These are phyloP conservation scores for Cancer borealis DNA, from an alignment of 2,888 invertebrate genomes.

Conservation along the genomic window DNA sequence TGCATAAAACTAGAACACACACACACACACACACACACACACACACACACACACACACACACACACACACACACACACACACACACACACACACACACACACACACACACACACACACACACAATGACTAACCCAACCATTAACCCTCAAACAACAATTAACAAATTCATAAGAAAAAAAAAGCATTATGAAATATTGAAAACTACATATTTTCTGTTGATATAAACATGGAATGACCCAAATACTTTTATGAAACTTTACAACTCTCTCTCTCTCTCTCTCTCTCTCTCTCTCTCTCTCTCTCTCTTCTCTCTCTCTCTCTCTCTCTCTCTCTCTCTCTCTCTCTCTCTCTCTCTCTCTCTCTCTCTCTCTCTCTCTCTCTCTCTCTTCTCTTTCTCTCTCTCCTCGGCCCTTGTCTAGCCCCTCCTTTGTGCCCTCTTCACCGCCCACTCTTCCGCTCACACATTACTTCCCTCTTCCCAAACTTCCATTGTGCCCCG, in stretches of 20 bases:
- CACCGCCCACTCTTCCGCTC: constrained; percentile 36
- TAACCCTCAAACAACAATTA: neutral
- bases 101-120: constrained; percentile 45
- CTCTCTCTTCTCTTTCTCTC: constrained; percentile 11
- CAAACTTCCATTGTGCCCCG: neutral
- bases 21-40: neutral
- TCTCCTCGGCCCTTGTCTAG: neutral
- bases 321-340: too few species aligned
- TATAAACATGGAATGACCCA: too few species aligned
- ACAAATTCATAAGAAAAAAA: neutral
- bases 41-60: too few species aligned
- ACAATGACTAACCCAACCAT: neutral
- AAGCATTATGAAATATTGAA: too few species aligned
- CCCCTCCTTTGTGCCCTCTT: constrained; percentile 36
- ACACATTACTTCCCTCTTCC: neutral
- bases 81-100: constrained; percentile 45
- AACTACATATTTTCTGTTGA: too few species aligned
- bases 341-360: too few species aligned
- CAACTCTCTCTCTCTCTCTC: neutral
- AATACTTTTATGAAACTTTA: too few species aligned
- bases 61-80: neutral
- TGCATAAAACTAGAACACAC: neutral
- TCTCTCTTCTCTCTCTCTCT: neutral
- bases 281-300: constrained; percentile 20
- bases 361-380: constrained; percentile 21